Percentiles rank a stretch among this genome's conserved stretches.
These are phyloP conservation scores for Zele albiditarsus DNA, from an alignment of 2,888 invertebrate genomes.

Conservation along the genomic window DNA sequence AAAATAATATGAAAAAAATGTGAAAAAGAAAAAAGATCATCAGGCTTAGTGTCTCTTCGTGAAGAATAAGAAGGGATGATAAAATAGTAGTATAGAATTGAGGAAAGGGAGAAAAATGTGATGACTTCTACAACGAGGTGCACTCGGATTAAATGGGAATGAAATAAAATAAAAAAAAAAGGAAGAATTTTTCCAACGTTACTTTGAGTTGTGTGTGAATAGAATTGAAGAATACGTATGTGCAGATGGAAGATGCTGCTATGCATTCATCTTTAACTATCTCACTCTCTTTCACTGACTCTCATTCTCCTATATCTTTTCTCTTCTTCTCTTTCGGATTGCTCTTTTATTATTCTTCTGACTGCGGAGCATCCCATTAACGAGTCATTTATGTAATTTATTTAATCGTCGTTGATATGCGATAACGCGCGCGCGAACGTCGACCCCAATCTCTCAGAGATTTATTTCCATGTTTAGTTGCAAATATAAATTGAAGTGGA, in stretches of 20 bases:
- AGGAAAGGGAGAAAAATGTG: too few relatives aligned
- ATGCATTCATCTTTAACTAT: neutral
- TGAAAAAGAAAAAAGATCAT: neutral
- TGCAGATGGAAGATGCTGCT: conserved; percentile 1
- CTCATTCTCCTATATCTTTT: neutral
- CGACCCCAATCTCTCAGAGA: conserved; percentile 26
- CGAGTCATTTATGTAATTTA: conserved; percentile 33
- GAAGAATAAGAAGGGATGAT: too few relatives aligned
- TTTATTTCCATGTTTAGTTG: conserved; percentile 1
- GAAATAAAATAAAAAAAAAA: too few relatives aligned
- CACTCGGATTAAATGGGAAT: too few relatives aligned
- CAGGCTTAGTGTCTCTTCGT: too few relatives aligned
- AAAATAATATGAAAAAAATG: neutral
- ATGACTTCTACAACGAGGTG: too few relatives aligned
- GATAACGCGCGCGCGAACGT: conserved; percentile 30
- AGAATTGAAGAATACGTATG: neutral
- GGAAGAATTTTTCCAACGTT: too few relatives aligned
- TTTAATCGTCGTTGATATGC: conserved; percentile 25
- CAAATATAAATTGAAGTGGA: neutral
- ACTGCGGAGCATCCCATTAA: conserved; percentile 20
- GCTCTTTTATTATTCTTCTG: conserved; percentile 3
- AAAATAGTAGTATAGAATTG: too few relatives aligned
- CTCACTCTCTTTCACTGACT: neutral
- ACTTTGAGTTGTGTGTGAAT: neutral
- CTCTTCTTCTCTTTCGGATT: neutral